Conservation (phyloP, 2,113 vertebrate species). For the Ceyx cyanopectus region DNA sequence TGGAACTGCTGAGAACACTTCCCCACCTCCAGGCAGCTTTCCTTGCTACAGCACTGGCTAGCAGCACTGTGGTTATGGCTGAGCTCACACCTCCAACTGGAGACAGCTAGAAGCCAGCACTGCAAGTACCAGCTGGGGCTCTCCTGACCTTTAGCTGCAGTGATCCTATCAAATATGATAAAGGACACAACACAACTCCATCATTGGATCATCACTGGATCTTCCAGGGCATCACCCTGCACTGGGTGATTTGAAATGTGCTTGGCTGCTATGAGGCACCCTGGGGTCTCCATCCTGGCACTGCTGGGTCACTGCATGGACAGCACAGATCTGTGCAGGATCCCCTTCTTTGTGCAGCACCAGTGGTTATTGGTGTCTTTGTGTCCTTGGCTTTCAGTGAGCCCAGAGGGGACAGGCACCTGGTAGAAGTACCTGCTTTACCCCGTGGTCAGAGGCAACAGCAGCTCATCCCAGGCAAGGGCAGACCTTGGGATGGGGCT, state of each 20-base stretch:
- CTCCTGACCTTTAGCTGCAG: conserved; percentile 25
- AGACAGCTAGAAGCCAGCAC: neutral
- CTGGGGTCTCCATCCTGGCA: neutral
- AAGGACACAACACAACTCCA: neutral
- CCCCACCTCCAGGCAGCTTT: neutral
- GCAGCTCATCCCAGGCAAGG: neutral
- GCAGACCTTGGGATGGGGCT: neutral
- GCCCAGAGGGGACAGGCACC: neutral
- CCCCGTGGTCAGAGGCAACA: neutral
- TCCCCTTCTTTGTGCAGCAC: neutral
- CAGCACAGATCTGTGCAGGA: neutral
- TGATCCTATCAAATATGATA: neutral
- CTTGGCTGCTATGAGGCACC: neutral
- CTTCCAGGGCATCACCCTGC: neutral
- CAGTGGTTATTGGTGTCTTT: neutral
- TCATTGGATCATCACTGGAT: neutral
- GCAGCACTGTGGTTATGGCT: neutral
- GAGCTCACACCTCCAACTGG: neutral
- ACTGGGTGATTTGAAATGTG: neutral
- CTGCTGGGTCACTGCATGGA: neutral
- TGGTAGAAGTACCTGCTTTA: neutral
- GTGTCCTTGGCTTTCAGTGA: neutral
- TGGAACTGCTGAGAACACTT: neutral
- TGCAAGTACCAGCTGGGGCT: neutral
- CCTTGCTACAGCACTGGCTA: conserved; percentile 24